Evolutionary conservation across 2,888 invertebrate genomes (phyloP).

Genomic region (Macaria liturata): DNA sequence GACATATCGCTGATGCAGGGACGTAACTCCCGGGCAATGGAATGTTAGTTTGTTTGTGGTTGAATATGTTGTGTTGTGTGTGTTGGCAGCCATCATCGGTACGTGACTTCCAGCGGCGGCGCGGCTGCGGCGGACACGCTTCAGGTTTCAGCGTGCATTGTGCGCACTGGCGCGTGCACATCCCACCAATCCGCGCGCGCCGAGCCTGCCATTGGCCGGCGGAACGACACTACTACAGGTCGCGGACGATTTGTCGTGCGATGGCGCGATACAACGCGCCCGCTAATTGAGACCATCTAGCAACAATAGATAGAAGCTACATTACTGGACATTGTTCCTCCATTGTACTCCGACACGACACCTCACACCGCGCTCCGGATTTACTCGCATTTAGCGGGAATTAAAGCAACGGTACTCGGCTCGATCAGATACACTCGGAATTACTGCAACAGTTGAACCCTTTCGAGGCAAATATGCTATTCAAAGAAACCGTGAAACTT

Average conservation of each 20-base stretch:
- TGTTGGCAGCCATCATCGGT: no score
- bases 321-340: constrained; percentile 33
- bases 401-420: no score
- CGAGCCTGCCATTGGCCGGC: constrained; percentile 34
- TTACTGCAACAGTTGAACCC: background rate
- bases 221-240: constrained; percentile 49
- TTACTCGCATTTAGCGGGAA: no score
- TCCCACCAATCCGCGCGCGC: constrained; percentile 42
- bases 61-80: no score
- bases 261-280: constrained; percentile 54
- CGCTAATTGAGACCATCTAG: constrained; percentile 51
- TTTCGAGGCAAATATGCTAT: constrained; percentile 9
- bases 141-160: constrained; percentile 66
- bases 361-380: no score
- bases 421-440: constrained; percentile 1
- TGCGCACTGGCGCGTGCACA: constrained; percentile 53
- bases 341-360: constrained; percentile 26
- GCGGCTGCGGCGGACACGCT: constrained; percentile 51
- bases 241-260: constrained; percentile 68
- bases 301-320: constrained; percentile 27
- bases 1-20: no score
- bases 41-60: no score
- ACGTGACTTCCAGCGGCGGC: constrained; percentile 20
- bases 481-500: constrained; percentile 33
- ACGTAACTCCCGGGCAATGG: no score